Percentiles rank a stretch among this genome's conserved stretches.
Conservation (phyloP, 2,888 invertebrate genomes). For the Allophyes oxyacanthae region DNA sequence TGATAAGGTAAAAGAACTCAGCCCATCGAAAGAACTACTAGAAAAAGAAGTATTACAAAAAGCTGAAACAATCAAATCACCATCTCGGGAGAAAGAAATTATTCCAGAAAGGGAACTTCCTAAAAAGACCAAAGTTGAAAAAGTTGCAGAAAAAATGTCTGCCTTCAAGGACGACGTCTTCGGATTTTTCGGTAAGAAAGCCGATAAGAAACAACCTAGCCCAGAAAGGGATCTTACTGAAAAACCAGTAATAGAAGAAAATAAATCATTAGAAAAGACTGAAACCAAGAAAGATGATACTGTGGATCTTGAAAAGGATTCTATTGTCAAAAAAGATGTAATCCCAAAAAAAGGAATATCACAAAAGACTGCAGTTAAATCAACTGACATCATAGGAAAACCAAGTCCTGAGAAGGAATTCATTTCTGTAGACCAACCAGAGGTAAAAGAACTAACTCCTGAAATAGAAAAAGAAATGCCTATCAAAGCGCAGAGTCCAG, state of each 20-base stretch:
- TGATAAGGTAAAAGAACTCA: background rate
- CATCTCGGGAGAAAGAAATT: conserved; percentile 9
- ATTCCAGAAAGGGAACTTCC: conserved; percentile 37
- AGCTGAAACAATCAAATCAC: conserved; percentile 3
- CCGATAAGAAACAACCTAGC: conserved; percentile 64
- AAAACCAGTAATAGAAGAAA: too few species aligned
- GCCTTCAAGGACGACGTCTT: conserved; percentile 48
- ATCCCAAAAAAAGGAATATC: conserved; percentile 9
- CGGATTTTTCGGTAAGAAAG: conserved; percentile 53
- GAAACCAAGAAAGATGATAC: too few species aligned
- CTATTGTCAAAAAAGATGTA: conserved; percentile 12
- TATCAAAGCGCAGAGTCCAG: background rate
- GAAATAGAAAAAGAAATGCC: conserved; percentile 14
- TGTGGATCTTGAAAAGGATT: too few species aligned
- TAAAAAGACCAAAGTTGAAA: conserved; percentile 50
- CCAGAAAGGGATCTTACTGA: too few species aligned
- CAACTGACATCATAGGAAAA: conserved; percentile 1
- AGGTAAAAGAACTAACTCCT: conserved; percentile 19
- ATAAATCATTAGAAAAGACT: too few species aligned
- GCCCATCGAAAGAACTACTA: conserved; percentile 2
- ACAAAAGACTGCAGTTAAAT: conserved; percentile 8
- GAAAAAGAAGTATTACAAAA: conserved; percentile 2
- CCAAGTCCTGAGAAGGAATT: conserved; percentile 8
- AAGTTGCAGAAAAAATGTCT: conserved; percentile 49
- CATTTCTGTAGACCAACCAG: background rate